Evolutionary conservation across 64 coral and sea anemone species (phyloP).

Genomic region (Platygyra sinensis): DNA sequence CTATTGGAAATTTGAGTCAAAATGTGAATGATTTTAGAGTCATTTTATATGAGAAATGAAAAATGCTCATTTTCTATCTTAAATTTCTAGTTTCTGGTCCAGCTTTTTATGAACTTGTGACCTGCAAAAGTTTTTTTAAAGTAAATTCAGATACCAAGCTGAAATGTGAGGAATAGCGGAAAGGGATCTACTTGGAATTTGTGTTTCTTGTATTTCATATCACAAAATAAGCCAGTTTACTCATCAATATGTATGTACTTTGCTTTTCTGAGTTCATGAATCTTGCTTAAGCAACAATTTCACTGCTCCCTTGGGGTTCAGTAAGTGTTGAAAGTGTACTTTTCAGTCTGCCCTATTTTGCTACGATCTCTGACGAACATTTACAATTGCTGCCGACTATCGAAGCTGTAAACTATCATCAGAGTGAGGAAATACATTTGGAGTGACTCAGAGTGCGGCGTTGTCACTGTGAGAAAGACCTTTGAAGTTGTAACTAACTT

Average conservation of each 20-base stretch:
- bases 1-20: too few species aligned
- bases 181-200: background rate
- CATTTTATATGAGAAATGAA: too few species aligned
- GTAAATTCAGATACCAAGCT: background rate
- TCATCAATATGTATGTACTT: background rate
- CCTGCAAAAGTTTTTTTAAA: slow-evolving; percentile 4
- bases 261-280: too few species aligned
- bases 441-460: too few species aligned
- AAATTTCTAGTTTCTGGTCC: background rate
- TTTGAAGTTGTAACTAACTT: slow-evolving; percentile 5
- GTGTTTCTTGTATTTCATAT: background rate
- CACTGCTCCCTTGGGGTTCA: background rate
- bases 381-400: too few species aligned
- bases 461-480: slow-evolving; percentile 2
- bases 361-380: too few species aligned
- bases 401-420: too few species aligned
- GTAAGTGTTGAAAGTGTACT: too few species aligned
- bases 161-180: too few species aligned
- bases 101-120: background rate
- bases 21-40: too few species aligned
- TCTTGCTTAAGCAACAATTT: background rate
- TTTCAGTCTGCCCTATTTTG: background rate
- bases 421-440: too few species aligned
- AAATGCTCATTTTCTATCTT: background rate
- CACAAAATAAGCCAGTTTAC: background rate